phyloP scores from a whole-genome alignment of 2,113 vertebrate species.

The Eudyptes chrysolophus region DNA sequence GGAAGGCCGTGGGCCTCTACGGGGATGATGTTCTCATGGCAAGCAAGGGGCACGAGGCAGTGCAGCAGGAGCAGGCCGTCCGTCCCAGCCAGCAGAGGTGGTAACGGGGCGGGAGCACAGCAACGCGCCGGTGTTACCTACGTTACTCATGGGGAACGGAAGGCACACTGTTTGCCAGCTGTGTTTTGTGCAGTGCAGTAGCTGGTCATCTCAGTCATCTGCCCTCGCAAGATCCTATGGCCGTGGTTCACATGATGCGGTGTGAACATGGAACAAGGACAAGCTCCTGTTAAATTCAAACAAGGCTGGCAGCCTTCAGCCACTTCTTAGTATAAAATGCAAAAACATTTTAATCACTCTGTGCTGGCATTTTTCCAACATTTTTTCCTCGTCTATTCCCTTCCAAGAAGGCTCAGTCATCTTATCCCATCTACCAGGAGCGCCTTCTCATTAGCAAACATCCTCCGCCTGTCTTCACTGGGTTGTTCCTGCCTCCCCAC shows the following conservation, averaged over 20 bases:
- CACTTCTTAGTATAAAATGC: not conserved
- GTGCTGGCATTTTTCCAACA: not conserved
- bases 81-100: fast-evolving
- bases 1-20: fast-evolving
- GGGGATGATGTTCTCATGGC: fast-evolving
- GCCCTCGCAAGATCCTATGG: not conserved
- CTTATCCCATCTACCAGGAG: not conserved
- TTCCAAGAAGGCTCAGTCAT: not conserved
- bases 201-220: not conserved
- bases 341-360: not conserved
- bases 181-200: fast-evolving
- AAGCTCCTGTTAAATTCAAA: not conserved
- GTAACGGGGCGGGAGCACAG: fast-evolving
- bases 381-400: not conserved
- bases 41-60: too few species aligned
- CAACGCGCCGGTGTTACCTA: fast-evolving
- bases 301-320: not conserved
- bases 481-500: not conserved
- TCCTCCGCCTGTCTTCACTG: not conserved
- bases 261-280: not conserved
- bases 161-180: fast-evolving
- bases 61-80: fast-evolving
- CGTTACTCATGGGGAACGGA: fast-evolving
- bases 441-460: not conserved
- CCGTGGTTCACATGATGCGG: fast-evolving